A percentile compares a stretch with the other conserved stretches of the same genome.
Evolutionary conservation across 1,140 invertebrate species (phyloP).

Genomic region (Aphaenogaster ashmeadi): DNA sequence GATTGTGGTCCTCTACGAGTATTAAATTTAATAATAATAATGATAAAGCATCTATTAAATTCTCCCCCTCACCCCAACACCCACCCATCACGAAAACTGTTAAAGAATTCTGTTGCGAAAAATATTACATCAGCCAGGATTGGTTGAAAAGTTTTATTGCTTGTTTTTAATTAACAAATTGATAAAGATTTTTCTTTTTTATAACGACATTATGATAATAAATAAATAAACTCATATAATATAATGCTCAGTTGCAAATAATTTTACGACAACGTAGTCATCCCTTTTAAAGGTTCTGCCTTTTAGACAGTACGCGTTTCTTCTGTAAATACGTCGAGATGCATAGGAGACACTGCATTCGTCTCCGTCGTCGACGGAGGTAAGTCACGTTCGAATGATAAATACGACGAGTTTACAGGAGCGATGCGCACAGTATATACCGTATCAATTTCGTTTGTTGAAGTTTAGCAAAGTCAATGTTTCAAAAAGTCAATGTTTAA

Average conservation of each 20-base stretch:
- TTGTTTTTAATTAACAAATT: too few relatives aligned
- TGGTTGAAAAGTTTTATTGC: too few relatives aligned
- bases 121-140: too few relatives aligned
- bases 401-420: constrained; percentile 60
- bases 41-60: too few relatives aligned
- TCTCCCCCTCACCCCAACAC: too few relatives aligned
- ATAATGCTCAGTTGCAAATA: not conserved
- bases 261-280: not conserved
- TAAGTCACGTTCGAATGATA: constrained; percentile 73
- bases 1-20: too few relatives aligned
- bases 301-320: constrained; percentile 21
- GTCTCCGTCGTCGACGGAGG: constrained; percentile 45
- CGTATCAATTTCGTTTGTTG: constrained; percentile 39
- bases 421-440: constrained; percentile 33
- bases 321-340: constrained; percentile 57
- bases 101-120: too few relatives aligned
- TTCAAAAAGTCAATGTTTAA: not conserved
- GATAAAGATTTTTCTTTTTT: not conserved
- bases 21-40: too few relatives aligned
- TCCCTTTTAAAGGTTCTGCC: not conserved
- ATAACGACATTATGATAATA: not conserved
- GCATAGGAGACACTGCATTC: constrained; percentile 47
- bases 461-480: not conserved
- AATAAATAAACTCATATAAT: not conserved
- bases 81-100: too few relatives aligned